Base-by-base conservation (phyloP, 92 coral and sea anemone genomes). In the Phenganax marumi region DNA sequence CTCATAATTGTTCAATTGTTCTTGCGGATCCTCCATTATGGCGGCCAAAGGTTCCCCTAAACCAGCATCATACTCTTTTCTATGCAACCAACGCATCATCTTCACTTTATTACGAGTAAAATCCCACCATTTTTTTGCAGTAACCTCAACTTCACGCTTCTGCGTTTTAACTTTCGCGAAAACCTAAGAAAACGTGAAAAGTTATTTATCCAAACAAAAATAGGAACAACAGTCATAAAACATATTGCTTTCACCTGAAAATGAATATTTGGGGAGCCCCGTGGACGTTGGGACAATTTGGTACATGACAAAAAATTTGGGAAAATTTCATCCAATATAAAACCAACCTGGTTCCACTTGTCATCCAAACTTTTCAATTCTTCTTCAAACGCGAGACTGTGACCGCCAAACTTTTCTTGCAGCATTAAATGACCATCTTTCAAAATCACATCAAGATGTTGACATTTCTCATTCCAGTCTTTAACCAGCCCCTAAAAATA, bases 51-150 rank as follows among this genome's bases (percentile, higher is more conserved):
- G 69, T 46, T 87, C 81, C 43, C 84, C 88, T 64, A 92, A 75
- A 24, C 91, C 97, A 6, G 97, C 97, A 66, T 96, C 99, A 16
- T 76, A 88, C 54, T 96, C 97, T 66, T 96, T 96, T 76, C 91
- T 91, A 73, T 92, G 91, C 56, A 96, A 86, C 99, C 99, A 96
- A 8, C 99, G 97, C 61, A 96, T 85, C 99, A 96, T 96, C 87
- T 96, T 96, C 86, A 96, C 85, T 57, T 96, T 96, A 73, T 96
- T 96, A 52, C 99, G 86, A 47, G 99, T 96, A 84, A 96, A 96
- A 69, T 96, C 99, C 99, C 99, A 96, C 99, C 99, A 96, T 78
- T 92, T 96, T 66, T 89, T 92, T 43, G 99, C 99, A 0, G 99
- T 96, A 82, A 89, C 88, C 91, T 96, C 99, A 55, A 96, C 93